Conservation (phyloP, 2,113 vertebrate species). For the Terrapene triunguis region DNA sequence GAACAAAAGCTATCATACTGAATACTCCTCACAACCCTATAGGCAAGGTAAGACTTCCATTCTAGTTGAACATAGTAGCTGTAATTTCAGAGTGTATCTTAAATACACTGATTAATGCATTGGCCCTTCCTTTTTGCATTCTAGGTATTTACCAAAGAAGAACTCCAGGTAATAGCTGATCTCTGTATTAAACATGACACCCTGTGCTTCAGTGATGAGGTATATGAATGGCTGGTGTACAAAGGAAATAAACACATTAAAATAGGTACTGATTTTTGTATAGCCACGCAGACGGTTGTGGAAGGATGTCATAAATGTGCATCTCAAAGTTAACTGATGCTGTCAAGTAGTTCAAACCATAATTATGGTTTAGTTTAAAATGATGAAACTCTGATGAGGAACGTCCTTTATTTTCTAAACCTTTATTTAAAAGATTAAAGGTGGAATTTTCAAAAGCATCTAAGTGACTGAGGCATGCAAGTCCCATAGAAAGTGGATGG, state of each 20-base stretch:
- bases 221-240: slow-evolving; percentile 97
- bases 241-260: slow-evolving; percentile 90
- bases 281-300: slow-evolving; percentile 1
- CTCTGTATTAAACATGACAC: slow-evolving; percentile 93
- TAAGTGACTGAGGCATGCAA: neutral
- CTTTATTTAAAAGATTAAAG: neutral
- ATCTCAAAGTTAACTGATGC: neutral
- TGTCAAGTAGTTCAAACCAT: neutral
- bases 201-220: slow-evolving; percentile 97
- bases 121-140: slow-evolving; percentile 31
- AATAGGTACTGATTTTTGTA: slow-evolving; percentile 86
- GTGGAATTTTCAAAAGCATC: neutral
- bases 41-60: slow-evolving; percentile 88
- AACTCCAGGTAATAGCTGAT: slow-evolving; percentile 92
- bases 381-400: neutral
- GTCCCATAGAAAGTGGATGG: neutral
- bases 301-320: neutral
- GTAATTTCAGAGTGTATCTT: neutral
- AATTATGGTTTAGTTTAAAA: neutral
- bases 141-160: slow-evolving; percentile 90
- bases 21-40: slow-evolving; percentile 96
- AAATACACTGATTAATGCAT: slow-evolving; percentile 12
- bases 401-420: neutral
- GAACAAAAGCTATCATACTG: slow-evolving; percentile 95
- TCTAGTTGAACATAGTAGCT: neutral